Evolutionary conservation across 2,797 vertebrate genomes (phyloP).

Genomic region (Anisognathus igniventris): DNA sequence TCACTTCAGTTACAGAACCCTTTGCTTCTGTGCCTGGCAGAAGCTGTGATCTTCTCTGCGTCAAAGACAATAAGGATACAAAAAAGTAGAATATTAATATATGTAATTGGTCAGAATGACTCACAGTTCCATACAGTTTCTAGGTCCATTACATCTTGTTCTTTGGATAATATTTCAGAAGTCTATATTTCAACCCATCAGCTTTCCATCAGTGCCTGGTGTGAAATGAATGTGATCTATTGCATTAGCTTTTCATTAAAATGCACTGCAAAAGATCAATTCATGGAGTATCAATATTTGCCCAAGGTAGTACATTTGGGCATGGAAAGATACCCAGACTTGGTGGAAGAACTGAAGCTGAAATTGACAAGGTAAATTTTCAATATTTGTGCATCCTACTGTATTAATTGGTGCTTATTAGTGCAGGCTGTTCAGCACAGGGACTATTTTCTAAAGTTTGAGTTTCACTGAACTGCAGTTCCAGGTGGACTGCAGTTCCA

Average conservation of each 20-base stretch:
- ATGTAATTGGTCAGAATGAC: not conserved
- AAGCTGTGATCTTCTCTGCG: constrained; percentile 6
- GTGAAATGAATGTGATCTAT: not conserved
- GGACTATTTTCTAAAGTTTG: not conserved
- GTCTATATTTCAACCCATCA: not conserved
- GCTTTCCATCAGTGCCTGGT: not conserved
- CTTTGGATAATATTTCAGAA: not conserved
- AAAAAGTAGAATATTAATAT: not conserved
- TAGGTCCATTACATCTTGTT: not conserved
- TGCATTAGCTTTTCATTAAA: not conserved
- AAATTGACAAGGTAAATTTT: not conserved
- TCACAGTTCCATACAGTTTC: not conserved
- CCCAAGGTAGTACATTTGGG: not conserved
- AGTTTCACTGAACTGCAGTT: not conserved
- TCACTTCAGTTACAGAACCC: constrained; percentile 66
- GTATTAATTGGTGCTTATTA: not conserved
- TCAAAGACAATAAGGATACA: not conserved
- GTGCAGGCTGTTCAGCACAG: not conserved
- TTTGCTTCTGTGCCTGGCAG: constrained; percentile 57
- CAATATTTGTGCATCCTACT: not conserved
- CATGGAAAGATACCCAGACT: not conserved
- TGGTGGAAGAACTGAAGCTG: not conserved
- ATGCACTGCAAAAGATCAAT: not conserved
- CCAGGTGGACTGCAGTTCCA: not conserved
- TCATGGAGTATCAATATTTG: not conserved